A percentile compares a stretch with the other conserved stretches of the same genome.
Evolutionary conservation across 2,113 vertebrate genomes (phyloP).

Genomic region (Urocitellus parryii): DNA sequence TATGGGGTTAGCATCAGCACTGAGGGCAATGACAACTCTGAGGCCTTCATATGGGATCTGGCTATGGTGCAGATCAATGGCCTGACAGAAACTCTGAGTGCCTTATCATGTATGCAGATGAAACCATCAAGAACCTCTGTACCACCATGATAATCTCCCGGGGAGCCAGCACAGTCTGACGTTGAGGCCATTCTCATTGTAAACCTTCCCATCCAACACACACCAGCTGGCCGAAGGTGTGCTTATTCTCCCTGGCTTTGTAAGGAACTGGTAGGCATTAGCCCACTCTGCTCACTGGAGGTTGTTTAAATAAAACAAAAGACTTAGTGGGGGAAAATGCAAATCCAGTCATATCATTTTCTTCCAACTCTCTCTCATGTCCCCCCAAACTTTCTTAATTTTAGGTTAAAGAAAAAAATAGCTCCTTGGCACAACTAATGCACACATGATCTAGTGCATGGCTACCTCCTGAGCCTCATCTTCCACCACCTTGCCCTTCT

Average conservation of each 20-base stretch:
- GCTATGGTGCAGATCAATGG: conserved; percentile 92
- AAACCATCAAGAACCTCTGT: conserved; percentile 94
- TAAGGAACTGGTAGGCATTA: neutral
- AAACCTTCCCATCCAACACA: conserved; percentile 74
- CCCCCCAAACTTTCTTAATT: neutral
- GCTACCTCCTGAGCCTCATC: neutral
- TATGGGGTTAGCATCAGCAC: conserved; percentile 94
- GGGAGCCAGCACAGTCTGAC: conserved; percentile 79
- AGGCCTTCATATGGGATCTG: conserved; percentile 93
- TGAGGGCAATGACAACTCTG: conserved; percentile 95
- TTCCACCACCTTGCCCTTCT: neutral
- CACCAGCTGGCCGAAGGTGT: conserved; percentile 67
- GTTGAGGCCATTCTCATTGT: conserved; percentile 87
- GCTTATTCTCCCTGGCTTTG: rapidly evolving
- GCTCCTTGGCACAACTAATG: neutral
- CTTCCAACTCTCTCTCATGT: neutral
- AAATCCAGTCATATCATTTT: neutral
- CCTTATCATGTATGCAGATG: conserved; percentile 93
- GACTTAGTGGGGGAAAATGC: neutral
- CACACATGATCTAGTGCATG: neutral
- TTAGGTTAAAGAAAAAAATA: neutral
- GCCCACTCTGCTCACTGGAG: neutral
- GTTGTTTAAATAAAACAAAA: conserved; percentile 15
- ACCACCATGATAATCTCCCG: conserved; percentile 85
- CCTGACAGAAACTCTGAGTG: conserved; percentile 91